Base-by-base conservation (phyloP, 2,888 invertebrate species). In the Epistrophella euchroma region DNA sequence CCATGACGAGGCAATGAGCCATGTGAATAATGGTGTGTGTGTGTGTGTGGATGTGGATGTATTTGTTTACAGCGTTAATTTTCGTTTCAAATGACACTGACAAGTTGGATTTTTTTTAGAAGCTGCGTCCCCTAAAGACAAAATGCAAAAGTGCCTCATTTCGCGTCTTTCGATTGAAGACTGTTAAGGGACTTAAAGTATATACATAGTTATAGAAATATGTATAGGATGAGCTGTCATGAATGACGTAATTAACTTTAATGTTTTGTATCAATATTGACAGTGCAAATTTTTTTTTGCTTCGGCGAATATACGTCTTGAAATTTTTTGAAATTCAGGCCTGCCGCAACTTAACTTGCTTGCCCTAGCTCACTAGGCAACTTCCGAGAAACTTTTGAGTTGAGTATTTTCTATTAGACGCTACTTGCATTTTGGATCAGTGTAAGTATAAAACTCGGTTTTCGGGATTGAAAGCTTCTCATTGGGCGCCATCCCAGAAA, bases 1-100 rank as follows among this genome's bases (percentile, higher is more conserved):
- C 76, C 81, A 73, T 85, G 81, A 85, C 81, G 80, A 68, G 52
- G 85, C 76, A 73, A 85, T 80, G 85, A 72, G 80, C 45, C 80
- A 80, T 81, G 76, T 72, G 76, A 76, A 81, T 76, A 72, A 79
- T 50, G 13, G 28, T 45, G 70, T 52, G 37, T 52, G 1, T 60
- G 17, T 40, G 47, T 45, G 60, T 28, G 68, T 35, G 40, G 64
- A 0, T 62, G 17, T 40, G 56, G 37, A 45, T 45, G 72, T 35
- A 32, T 71, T 0, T 58, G 22, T 75, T 62, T 35, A 50, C 0
- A 47, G 58, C 37, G 55, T 79, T 58, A 79, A 75, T 71, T 79
- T 66, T 80, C 71, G 79, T 71, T 79, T 75, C 37, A 79, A 80
- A 72, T 79, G 84, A 55, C 32, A 43, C 64, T 66, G 58, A 52